Evolutionary conservation across 2,797 vertebrate species (phyloP).

Genomic region (Geotrypetes seraphini): DNA sequence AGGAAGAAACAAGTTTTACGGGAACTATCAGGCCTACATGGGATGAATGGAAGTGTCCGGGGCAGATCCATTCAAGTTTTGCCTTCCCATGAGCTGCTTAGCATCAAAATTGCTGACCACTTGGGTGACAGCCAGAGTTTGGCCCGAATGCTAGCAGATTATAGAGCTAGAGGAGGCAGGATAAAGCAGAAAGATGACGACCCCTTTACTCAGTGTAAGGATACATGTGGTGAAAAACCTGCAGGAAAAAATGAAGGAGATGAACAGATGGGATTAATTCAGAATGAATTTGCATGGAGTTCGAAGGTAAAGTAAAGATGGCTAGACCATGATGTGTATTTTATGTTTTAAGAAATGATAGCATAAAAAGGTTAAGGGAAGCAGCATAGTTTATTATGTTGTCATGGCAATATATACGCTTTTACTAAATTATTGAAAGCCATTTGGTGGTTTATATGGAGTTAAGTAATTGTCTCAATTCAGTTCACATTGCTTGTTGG

Average conservation of each 20-base stretch:
- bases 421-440: too few species aligned
- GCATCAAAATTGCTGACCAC: slow-evolving; percentile 75
- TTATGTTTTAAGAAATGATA: not conserved
- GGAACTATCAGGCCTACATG: slow-evolving; percentile 62
- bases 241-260: slow-evolving; percentile 53
- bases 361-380: too few species aligned
- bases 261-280: slow-evolving; percentile 65
- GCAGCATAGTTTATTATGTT: too few species aligned
- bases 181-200: slow-evolving; percentile 70
- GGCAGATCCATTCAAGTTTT: slow-evolving; percentile 60
- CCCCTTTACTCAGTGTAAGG: slow-evolving; percentile 62
- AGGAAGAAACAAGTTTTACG: slow-evolving; percentile 83
- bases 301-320: too few species aligned
- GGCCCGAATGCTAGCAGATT: slow-evolving; percentile 86
- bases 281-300: slow-evolving; percentile 65
- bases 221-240: slow-evolving; percentile 16
- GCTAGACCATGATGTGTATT: too few species aligned
- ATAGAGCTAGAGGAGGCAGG: slow-evolving; percentile 83
- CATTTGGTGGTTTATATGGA: too few species aligned
- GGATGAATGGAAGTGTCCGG: slow-evolving; percentile 58
- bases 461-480: too few species aligned
- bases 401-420: too few species aligned
- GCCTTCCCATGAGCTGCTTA: slow-evolving; percentile 78
- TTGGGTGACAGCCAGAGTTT: slow-evolving; percentile 67
- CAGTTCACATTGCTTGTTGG: too few species aligned